phyloP scores from a whole-genome alignment of 2,113 vertebrate species.

The Chiloscyllium plagiosum region DNA sequence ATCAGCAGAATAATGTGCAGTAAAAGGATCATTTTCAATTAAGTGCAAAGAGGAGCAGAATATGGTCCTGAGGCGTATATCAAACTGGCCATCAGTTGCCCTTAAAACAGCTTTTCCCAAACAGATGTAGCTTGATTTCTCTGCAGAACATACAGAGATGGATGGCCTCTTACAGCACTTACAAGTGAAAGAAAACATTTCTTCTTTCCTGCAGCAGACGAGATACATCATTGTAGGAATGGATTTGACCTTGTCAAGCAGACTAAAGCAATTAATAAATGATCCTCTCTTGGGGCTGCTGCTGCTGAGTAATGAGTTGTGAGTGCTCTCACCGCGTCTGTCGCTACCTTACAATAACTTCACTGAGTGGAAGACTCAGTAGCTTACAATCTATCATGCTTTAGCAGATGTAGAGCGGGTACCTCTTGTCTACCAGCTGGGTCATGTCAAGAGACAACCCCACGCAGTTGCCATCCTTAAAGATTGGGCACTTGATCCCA shows the following conservation, averaged over 20 bases:
- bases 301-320: conserved; percentile 54
- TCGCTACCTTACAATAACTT: conserved; percentile 53
- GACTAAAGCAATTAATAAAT: conserved; percentile 90
- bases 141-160: conserved; percentile 70
- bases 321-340: conserved; percentile 48
- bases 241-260: conserved; percentile 93
- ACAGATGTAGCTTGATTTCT: conserved; percentile 67
- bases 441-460: conserved; percentile 61
- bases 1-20: conserved; percentile 12
- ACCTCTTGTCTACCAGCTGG: conserved; percentile 57
- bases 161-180: conserved; percentile 75
- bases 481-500: conserved; percentile 52
- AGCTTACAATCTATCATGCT: conserved; percentile 32
- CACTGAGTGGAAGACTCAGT: conserved; percentile 44
- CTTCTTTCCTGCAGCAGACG: conserved; percentile 74
- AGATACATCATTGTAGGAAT: conserved; percentile 91
- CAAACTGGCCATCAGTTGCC: conserved; percentile 74
- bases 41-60: conserved; percentile 19
- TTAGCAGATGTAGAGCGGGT: conserved; percentile 1
- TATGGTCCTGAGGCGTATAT: conserved; percentile 51
- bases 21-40: conserved; percentile 23
- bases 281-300: conserved; percentile 60
- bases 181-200: conserved; percentile 75
- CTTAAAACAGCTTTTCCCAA: conserved; percentile 64
- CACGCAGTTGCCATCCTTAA: conserved; percentile 42